Base-by-base conservation (phyloP, 2,888 invertebrate genomes). In the Geophilus truncorum region DNA sequence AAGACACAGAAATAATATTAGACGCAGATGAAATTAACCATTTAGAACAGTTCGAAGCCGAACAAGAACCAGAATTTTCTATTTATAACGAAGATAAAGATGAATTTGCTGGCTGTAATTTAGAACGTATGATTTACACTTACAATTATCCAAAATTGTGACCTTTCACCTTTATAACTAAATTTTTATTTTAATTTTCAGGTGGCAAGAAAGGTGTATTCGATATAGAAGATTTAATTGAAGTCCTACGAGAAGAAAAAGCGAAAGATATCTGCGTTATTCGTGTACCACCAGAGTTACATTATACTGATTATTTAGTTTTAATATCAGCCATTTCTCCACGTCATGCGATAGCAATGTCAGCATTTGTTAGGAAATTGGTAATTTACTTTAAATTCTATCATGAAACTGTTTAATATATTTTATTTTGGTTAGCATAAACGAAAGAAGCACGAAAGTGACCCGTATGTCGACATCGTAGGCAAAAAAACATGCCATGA, bases 221-320 rank as follows among this genome's bases (percentile, higher is more conserved):
- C 88, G 96, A 97, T 84, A 90, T 97, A 75, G 93, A 94, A 85
- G 95, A 97, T 83, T 87, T 97, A 77, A 91, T 96, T 0, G 90
- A 91, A 21, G 87, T 95, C 28, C 87, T 98, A 32, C 89, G 90
- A 83, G 90, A 91, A 85, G 95, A 96, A 86, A 94, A 93, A 85
- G 93, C 92, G 0, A 89, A 89, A 85, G 91, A 97, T 85, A 90
- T 97, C 83, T 94, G 94, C 88, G 95, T 95, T 0, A 93, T 92
- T 36, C 87, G 90, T 70, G 91, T 97, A 0, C 93, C 96, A 0
- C 86, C 89, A 80, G 90, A 93, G 77, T 88, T 92, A 9, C 91
- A 92, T 82, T 97, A 96, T 88, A 93, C 94, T 15, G 93, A 95
- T 86, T 92, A 94, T 84, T 91, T 97, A 85, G 93, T 95, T 81